A percentile compares a stretch with the other conserved stretches of the same genome.
Conservation (phyloP, 2,797 vertebrate genomes). For the Muscicapa comitata region DNA sequence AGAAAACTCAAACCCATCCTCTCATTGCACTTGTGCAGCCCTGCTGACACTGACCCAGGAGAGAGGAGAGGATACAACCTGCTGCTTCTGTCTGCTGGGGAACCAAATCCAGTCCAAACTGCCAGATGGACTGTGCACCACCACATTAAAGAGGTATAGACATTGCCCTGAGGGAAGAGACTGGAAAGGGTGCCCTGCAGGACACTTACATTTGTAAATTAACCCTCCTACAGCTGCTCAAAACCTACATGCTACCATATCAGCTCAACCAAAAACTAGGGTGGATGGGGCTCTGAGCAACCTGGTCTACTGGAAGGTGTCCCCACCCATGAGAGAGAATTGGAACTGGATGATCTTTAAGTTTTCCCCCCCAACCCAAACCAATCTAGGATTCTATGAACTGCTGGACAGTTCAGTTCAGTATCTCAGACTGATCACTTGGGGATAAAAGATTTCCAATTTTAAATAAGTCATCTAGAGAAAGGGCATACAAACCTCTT, state of each 20-base stretch:
- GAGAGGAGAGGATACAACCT: fast-evolving
- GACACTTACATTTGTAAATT: background rate
- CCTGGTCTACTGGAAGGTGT: background rate
- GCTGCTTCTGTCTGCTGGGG: background rate
- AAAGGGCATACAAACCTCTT: constrained; percentile 81
- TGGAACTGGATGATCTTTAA: background rate
- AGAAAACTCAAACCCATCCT: background rate
- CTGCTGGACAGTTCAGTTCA: background rate
- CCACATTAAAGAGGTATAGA: background rate
- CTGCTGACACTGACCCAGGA: background rate
- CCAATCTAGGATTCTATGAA: background rate
- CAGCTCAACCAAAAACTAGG: background rate
- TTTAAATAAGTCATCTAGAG: background rate
- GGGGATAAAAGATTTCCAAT: fast-evolving
- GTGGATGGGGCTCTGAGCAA: background rate
- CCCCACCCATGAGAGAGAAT: background rate
- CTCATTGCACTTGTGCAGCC: background rate
- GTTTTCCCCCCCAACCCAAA: background rate
- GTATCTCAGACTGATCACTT: background rate
- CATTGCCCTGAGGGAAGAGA: background rate
- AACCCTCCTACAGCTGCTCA: background rate
- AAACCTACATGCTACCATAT: fast-evolving
- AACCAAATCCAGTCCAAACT: background rate
- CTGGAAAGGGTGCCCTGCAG: background rate
- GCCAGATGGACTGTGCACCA: background rate